Evolutionary conservation across 2,888 invertebrate genomes (phyloP), one percentile per base, ranked within the genome.

Genomic region (Platycheirus rosarum): DNA sequence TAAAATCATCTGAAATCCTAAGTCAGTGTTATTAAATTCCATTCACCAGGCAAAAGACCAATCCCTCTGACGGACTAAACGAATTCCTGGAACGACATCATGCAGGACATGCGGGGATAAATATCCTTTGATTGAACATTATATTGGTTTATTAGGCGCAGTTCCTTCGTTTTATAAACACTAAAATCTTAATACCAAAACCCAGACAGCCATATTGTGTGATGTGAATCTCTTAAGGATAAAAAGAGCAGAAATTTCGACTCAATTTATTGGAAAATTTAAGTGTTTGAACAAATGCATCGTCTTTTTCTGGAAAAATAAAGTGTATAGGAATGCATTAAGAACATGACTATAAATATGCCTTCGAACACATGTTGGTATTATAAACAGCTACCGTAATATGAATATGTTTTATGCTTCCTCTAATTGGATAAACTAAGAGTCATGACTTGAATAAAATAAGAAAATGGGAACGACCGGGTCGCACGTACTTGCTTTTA

Each of bases 341-440:
- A n/a, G 49, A 37, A 71, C 77, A 73, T 78, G 77, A 65, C 73
- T n/a, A n/a, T 29, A 35, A 37, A 13, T 37, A 23, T n/a, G n/a
- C n/a, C n/a, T n/a, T n/a, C n/a, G 14, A 66, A 53, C 71, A 73
- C 26, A 40, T 32, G 42, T 29, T 60, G 77, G 29, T 29, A 46
- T 26, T 37, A 37, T 60, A 71, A 66, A 62, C 44, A 16, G 44
- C 78, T 73, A 73, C 73, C 78, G 71, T 53, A 78, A 51, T 11
- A 66, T 53, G 53, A 46, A 66, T 51, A 8, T 40, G 3, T 42
- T 73, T 53, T 53, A 66, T 68, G 46, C 37, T 4, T 1, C n/a
- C 46, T 60, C 78, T 78, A 73, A 78, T 53, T 78, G 40, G 40
- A 48, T 66, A 32, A 32, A 32, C 23, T 23, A 4, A 23, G 23